Evolutionary conservation across 2,113 vertebrate species (phyloP), one percentile per base, ranked within the genome.

Genomic region (Micromys minutus): DNA sequence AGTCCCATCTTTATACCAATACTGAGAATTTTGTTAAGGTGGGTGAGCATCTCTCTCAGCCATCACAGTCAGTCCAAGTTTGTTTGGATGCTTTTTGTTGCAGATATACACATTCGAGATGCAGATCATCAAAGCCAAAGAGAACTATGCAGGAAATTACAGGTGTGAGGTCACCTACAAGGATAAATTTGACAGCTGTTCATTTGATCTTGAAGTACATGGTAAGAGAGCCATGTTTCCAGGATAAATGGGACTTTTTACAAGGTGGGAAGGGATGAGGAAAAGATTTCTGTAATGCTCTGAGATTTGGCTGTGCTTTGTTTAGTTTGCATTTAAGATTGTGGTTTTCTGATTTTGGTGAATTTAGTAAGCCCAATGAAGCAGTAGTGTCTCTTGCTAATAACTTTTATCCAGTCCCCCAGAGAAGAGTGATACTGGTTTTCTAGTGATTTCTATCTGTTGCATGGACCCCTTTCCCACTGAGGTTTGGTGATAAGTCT

Each of bases 61-160:
- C 1, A 1, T 9, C 83, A 76, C 36, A 31, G 2, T 24, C 5
- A n/a, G 24, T 0, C 72, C 67, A 19, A 67, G 31, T 10, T 1
- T 63, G 59, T 50, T 26, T 0, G 55, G n/a, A 75, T 77, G 6
- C 17, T 0, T 96, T 59, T 91, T n/a, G 39, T 97, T 98, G 87
- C 97, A 99, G 99, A 96, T 99, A n/a, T 99, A 99, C 96, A 99
- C 99, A 3, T 99, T 99, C 96, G 99, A 99, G 98, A 99, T 99
- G 99, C 99, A 99, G 76, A 99, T 99, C 96, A 99, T 99, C 97
- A 99, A 99, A 97, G 99, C 99, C 86, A 99, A 99, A 97, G 99
- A 99, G n/a, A 99, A 99, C 97, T 99, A 99, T 1, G 98, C 99
- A 42, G 99, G 99, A 45, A 99, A 99, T 98, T 99, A 99, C 98